Conservation (phyloP, 2,888 invertebrate species). For the Thymelicus lineola region DNA sequence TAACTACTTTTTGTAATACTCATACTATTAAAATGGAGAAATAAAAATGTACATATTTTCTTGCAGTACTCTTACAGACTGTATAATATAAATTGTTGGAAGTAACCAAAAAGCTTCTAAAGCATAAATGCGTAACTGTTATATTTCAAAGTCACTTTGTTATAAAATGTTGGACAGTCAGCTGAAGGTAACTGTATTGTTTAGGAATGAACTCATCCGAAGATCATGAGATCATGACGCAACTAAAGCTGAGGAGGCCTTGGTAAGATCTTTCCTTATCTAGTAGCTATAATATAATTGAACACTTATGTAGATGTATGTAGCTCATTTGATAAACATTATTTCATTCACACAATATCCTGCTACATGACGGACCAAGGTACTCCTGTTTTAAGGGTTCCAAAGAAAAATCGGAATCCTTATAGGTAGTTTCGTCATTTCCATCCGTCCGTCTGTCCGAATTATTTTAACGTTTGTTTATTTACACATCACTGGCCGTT, state of each 20-base stretch:
- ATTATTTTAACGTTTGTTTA: too few relatives aligned
- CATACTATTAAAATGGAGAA: too few relatives aligned
- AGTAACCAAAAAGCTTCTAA: neutral
- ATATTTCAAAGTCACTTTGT: neutral
- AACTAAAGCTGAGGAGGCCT: conserved; percentile 48
- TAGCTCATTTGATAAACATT: neutral
- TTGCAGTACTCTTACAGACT: neutral
- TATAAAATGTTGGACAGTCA: neutral
- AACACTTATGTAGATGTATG: neutral
- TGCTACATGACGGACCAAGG: neutral
- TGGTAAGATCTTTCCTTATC: conserved; percentile 21
- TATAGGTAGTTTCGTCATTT: too few relatives aligned
- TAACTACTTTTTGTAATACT: too few relatives aligned
- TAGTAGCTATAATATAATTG: neutral
- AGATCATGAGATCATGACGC: conserved; percentile 58
- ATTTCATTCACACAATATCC: neutral
- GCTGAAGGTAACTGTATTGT: conserved; percentile 45
- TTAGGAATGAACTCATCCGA: conserved; percentile 66
- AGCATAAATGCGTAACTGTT: neutral
- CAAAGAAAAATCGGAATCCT: too few relatives aligned
- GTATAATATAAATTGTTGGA: neutral
- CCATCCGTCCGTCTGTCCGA: too few relatives aligned
- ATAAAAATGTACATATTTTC: too few relatives aligned
- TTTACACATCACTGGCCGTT: too few relatives aligned
- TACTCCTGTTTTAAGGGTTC: too few relatives aligned